phyloP scores from a whole-genome alignment of 2,888 invertebrate species.

The Parnassius glacialis region DNA sequence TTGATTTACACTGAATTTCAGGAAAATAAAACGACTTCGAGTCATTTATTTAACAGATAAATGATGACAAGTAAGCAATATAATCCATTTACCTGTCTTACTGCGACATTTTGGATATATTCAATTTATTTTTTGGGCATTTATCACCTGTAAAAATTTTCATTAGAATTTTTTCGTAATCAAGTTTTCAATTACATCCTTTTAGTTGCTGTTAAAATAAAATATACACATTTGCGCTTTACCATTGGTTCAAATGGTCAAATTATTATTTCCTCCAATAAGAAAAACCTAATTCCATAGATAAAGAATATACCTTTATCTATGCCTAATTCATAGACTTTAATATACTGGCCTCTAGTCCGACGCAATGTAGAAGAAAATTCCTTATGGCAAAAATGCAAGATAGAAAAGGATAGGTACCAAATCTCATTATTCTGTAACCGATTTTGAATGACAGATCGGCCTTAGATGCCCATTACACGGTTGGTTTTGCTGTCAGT shows the following conservation, averaged over 20 bases:
- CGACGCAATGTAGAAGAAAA: too few relatives aligned
- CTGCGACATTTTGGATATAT: slow-evolving; percentile 50
- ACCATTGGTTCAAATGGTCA: slow-evolving; percentile 21
- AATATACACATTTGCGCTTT: slow-evolving; percentile 7
- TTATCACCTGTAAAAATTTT: slow-evolving; percentile 54
- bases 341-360: too few relatives aligned
- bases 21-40: slow-evolving; percentile 13
- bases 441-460: too few relatives aligned
- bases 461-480: too few relatives aligned
- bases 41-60: slow-evolving; percentile 13
- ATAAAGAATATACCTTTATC: too few relatives aligned
- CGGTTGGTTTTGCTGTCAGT: too few relatives aligned
- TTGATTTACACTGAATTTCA: slow-evolving; percentile 43
- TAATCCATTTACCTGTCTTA: slow-evolving; percentile 61
- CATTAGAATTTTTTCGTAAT: slow-evolving; percentile 56
- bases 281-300: slow-evolving; percentile 8
- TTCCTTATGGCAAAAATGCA: too few relatives aligned
- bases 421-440: too few relatives aligned
- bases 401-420: too few relatives aligned
- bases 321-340: too few relatives aligned
- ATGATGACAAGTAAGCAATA: background rate
- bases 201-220: slow-evolving; percentile 12
- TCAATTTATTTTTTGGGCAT: slow-evolving; percentile 47
- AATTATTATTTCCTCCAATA: slow-evolving; percentile 27
- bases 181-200: slow-evolving; percentile 46